Evolutionary conservation across 2,113 vertebrate species (phyloP), one percentile per base, ranked within the genome.

Genomic region (Gymnocephalus cernua): DNA sequence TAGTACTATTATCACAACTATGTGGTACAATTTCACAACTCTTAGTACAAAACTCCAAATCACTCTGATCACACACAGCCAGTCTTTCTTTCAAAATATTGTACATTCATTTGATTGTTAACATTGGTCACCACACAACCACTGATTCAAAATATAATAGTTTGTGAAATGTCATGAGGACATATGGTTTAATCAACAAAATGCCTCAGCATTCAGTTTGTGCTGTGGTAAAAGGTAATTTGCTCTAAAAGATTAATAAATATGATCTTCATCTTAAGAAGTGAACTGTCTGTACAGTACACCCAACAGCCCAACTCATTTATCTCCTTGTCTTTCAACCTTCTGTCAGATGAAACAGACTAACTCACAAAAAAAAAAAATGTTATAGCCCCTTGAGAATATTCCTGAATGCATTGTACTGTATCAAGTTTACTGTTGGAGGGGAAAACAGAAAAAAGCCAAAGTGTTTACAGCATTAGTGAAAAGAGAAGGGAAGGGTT

Each of bases 301-400:
- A 71, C 10, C 29, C 29, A 54, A 35, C n/a, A 73, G 11, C 14
- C 79, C 32, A 21, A 77, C 59, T 75, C 32, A 75, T 64, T 62
- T 80, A 86, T 74, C 54, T 69, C 32, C n/a, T 76, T 41, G 14
- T 77, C 44, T n/a, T 79, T 66, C 47, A 77, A 64, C 13, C 38
- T 23, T 16, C 21, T 78, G 66, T 79, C 77, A 61, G 18, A 82
- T 77, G 6, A 67, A 79, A 86, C 48, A 82, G 18, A 62, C 74
- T n/a, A 25, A 27, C 16, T 78, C 67, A 18, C 44, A 62, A 77
- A 78, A 87, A 87, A 38, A 27, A 62, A 16, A 51, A 77, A 74
- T 68, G 21, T 65, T 71, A 27, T 18, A 57, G 32, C 45, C 38
- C 57, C 62, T 35, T 51, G 48, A 79, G 27, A 83, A 61, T 38